phyloP scores from a whole-genome alignment of 1,140 invertebrate genomes.

The Dinoponera quadriceps region DNA sequence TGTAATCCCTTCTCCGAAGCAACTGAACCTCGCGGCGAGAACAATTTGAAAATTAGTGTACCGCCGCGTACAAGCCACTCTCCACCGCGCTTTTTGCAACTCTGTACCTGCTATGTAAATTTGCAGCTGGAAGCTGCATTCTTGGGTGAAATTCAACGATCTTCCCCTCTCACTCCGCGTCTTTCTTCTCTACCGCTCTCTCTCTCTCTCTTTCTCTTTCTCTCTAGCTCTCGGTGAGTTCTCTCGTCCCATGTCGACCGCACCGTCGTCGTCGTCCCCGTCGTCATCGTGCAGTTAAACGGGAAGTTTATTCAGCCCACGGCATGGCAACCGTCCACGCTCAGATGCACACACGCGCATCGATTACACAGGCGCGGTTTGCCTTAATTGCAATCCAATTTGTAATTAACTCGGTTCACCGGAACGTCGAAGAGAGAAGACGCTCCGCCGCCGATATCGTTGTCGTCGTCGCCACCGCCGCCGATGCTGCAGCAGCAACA shows the following conservation, averaged over 20 bases:
- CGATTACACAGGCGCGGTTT: slow-evolving; percentile 65
- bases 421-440: slow-evolving; percentile 48
- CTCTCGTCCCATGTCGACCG: slow-evolving; percentile 3
- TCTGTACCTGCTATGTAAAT: slow-evolving; percentile 39
- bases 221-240: too few species aligned
- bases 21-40: background rate
- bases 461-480: too few species aligned
- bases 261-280: slow-evolving; percentile 21
- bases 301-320: slow-evolving; percentile 53
- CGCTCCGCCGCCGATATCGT: background rate
- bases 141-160: slow-evolving; percentile 33
- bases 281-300: slow-evolving; percentile 57
- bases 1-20: background rate
- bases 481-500: too few species aligned
- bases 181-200: too few species aligned
- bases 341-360: slow-evolving; percentile 50
- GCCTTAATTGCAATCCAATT: slow-evolving; percentile 70
- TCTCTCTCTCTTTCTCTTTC: too few species aligned
- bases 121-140: slow-evolving; percentile 44
- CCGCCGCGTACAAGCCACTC: background rate
- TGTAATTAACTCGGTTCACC: slow-evolving; percentile 68
- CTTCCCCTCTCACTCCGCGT: too few species aligned
- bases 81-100: slow-evolving; percentile 23
- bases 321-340: slow-evolving; percentile 55
- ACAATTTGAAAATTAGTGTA: background rate